Percentiles rank a stretch among this genome's conserved stretches.
Evolutionary conservation across 2,113 vertebrate genomes (phyloP).

Genomic region (Equus przewalskii): DNA sequence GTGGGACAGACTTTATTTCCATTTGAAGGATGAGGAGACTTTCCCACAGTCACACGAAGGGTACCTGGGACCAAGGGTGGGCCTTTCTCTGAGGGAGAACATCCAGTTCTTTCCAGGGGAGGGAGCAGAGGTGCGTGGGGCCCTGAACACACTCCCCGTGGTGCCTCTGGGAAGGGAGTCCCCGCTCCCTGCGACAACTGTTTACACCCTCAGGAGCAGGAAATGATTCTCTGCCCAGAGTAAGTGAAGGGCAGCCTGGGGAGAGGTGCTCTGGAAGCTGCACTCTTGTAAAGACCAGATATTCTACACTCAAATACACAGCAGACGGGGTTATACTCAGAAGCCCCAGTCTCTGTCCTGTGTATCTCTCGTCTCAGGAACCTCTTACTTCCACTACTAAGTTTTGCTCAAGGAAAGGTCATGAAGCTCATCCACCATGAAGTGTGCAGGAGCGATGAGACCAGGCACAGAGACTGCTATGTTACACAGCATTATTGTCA

Average conservation of each 20-base stretch:
- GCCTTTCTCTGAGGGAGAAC: neutral
- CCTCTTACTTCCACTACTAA: neutral
- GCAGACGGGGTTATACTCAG: neutral
- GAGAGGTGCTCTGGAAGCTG: neutral
- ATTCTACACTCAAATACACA: neutral
- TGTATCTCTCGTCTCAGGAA: neutral
- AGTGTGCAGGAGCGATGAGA: rapidly evolving
- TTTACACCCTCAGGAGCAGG: neutral
- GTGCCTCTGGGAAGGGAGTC: neutral
- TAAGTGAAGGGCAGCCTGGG: neutral
- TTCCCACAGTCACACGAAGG: neutral
- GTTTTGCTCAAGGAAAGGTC: neutral
- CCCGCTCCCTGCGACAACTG: no score
- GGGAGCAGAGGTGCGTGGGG: neutral
- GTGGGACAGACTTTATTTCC: neutral
- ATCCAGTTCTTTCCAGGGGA: neutral
- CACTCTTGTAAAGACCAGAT: neutral
- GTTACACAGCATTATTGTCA: rapidly evolving
- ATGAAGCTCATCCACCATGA: neutral
- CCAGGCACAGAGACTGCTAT: neutral
- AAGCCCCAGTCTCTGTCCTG: neutral
- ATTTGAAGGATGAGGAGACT: neutral
- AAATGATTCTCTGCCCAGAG: neutral
- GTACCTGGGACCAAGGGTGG: neutral
- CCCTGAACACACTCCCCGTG: neutral